Base-by-base conservation (phyloP, 2,888 invertebrate species). In the Barypeithes pellucidus region DNA sequence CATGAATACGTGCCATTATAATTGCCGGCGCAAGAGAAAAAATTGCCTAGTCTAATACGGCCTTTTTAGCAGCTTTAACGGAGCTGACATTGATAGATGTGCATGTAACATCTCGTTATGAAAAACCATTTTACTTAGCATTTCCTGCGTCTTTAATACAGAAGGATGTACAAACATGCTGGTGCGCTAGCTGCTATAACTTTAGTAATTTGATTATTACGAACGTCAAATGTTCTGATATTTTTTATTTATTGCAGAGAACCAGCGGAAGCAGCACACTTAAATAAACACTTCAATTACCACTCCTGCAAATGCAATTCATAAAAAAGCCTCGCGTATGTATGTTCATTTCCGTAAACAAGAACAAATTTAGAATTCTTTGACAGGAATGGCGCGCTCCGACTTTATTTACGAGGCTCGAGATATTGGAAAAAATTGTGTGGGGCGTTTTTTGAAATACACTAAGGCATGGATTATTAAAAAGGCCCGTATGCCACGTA, bases 361-460 rank as follows among this genome's bases (percentile, higher is more conserved):
- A 50, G 50, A 50, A 50, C 20, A 4, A 22, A 50, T 50, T 50
- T 50, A 50, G 50, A 50, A 50, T 50, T 22, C 22, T 50, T 22
- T 50, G 50, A 50, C 50, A 24, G 50, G n/a, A 50, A 50, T 50
- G n/a, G 50, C 50, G 50, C 50, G 24, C 50, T 50, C 18, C 50
- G 11, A n/a, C 22, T 12, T 50, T 22, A 50, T 50, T 50, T 50
- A 50, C 18, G 22, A 50, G 24, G 50, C 50, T 12, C 22, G n/a
- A 22, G 50, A 24, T 50, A 20, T 50, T 50, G 20, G 50, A 18
- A 50, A 50, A 50, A 50, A 50, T 50, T 50, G n/a, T n/a, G 50
- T 22, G 50, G 50, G 50, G 50, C 22, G 50, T 22, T 50, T 22
- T 50, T 50, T 24, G 50, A 29, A 24, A 52, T 52, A 52, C 29